Base-by-base conservation (phyloP, 1,140 invertebrate genomes). In the Aphelenchoides besseyi region DNA sequence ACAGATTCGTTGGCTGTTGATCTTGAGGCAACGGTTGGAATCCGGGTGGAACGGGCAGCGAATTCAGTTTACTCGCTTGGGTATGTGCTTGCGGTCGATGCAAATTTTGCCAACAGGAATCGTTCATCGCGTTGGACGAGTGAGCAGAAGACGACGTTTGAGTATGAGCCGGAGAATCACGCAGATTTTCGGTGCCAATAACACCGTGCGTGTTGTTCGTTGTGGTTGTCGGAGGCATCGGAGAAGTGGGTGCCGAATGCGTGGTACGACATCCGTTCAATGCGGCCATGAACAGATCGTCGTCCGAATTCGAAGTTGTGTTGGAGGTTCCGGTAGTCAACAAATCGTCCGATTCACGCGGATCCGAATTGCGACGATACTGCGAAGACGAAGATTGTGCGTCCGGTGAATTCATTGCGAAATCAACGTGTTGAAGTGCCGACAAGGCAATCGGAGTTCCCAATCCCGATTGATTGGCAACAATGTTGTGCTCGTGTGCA, bases 321-420 rank as follows among this genome's bases (percentile, higher is more conserved):
- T 59, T 59, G 26, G 5, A 8, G 55, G 5, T 59, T 28, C 5
- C 55, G 5, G 55, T 8, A 5, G 55, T 23, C 5, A 59, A 8
- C 5, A 5, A 33, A 23, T 5, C 5, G 55, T 18, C 5, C 5
- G 18, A 59, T 59, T 59, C 18, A 23, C 41, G 41, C 12, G 55
- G 5, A 59, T 59, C 55, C 18, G 55, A 59, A 23, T 59, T 59
- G 55, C 18, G 55, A 8, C 55, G 55, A 23, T 8, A 59, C 18
- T 59, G 55, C 55, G 26, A 8, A 5, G 32, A 28, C 5, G 5
- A 28, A 12, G 18, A 12, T 23, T 33, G 26, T 59, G 5, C 18
- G 37, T 5, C 5, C 5, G 37, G n/a, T 5, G n/a, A 41, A 33
- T 59, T 18, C 41, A 48, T 5, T 33, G 5, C 12, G 26, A 33